phyloP scores from a whole-genome alignment of 2,888 invertebrate genomes.

The Lysandra bellargus region DNA sequence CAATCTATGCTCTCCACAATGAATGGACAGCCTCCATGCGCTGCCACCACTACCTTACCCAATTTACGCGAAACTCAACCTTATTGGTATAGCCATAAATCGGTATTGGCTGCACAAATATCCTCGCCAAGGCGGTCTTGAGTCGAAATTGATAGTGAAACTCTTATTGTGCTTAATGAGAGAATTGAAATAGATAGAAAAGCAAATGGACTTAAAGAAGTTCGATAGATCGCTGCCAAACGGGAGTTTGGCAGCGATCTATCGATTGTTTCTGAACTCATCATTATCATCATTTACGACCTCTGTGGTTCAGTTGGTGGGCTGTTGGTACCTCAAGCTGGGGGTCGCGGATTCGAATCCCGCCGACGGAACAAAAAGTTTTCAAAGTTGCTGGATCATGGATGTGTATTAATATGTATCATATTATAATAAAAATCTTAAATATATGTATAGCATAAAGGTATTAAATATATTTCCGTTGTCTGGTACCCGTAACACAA shows the following conservation, averaged over 20 bases:
- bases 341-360: no score
- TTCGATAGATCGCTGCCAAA: constrained; percentile 40
- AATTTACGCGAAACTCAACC: constrained; percentile 43
- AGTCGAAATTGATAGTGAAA: constrained; percentile 73
- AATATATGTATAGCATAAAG: no score
- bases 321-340: no score
- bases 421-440: no score
- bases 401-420: no score
- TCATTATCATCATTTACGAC: background rate
- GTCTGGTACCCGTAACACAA: no score
- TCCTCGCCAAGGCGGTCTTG: constrained; percentile 52
- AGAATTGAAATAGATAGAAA: constrained; percentile 74
- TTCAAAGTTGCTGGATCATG: no score
- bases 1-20: constrained; percentile 76
- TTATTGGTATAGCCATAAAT: constrained; percentile 44
- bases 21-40: constrained; percentile 69
- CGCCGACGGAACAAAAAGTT: no score
- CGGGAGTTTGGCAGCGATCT: no score
- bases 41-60: constrained; percentile 46
- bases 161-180: constrained; percentile 75
- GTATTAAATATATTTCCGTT: no score
- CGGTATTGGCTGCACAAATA: constrained; percentile 41
- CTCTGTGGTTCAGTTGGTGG: no score
- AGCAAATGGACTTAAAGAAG: constrained; percentile 46
- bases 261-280: constrained; percentile 24